These are phyloP conservation scores for Gobiocypris rarus DNA, from an alignment of 2,113 vertebrate genomes.

Conservation along the genomic window DNA sequence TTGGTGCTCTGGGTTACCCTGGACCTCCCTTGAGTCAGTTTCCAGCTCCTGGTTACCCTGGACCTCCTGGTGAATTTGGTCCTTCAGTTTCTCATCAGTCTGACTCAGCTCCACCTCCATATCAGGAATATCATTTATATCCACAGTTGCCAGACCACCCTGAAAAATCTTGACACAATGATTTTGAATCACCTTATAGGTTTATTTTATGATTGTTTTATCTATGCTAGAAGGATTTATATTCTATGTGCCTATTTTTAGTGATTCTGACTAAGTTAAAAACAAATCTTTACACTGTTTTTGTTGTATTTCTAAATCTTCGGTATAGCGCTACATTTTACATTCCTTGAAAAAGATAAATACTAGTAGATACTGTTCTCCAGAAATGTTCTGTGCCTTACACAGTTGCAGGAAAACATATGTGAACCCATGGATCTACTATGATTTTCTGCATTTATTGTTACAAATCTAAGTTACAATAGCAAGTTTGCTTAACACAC, in stretches of 20 bases:
- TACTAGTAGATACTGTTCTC: background rate
- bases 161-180: background rate
- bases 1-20: background rate
- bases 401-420: background rate
- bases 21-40: background rate
- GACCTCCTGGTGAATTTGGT: background rate
- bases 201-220: background rate
- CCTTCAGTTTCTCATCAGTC: background rate
- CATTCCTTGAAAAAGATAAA: background rate
- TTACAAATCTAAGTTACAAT: background rate
- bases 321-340: background rate
- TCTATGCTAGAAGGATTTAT: background rate
- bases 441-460: background rate
- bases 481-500: background rate
- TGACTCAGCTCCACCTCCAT: constrained; percentile 29
- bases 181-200: background rate
- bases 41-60: background rate
- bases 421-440: background rate
- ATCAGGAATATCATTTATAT: constrained; percentile 37
- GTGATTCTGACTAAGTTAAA: background rate
- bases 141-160: constrained; percentile 2
- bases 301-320: background rate
- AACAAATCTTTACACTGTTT: background rate
- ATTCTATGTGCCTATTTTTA: background rate
- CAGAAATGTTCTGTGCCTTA: background rate